Evolutionary conservation across 2,797 vertebrate species (phyloP).

Genomic region (Holocentrus rufus): DNA sequence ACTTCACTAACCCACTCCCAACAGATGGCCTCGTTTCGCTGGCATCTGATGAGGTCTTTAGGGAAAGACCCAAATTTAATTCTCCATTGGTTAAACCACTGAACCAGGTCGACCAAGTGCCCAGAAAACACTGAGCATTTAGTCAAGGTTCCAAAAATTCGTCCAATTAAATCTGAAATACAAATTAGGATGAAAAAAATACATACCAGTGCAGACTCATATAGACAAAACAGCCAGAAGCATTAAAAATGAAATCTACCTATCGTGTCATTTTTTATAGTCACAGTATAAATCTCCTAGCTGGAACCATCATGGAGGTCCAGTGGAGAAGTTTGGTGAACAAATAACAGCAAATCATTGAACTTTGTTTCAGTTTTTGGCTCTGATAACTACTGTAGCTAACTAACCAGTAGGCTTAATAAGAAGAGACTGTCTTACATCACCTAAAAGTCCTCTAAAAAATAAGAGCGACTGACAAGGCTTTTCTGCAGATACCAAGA

Average conservation of each 20-base stretch:
- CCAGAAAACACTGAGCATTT: constrained; percentile 57
- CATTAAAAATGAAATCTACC: no score
- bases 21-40: constrained; percentile 68
- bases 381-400: no score
- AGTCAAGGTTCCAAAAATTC: constrained; percentile 53
- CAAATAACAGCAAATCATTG: no score
- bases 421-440: no score
- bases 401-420: no score
- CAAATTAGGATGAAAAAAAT: constrained; percentile 32
- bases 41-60: constrained; percentile 60
- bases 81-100: constrained; percentile 68
- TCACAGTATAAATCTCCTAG: neutral
- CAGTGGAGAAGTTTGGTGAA: no score
- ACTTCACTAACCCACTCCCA: constrained; percentile 45
- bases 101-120: constrained; percentile 64
- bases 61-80: constrained; percentile 66
- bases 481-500: no score
- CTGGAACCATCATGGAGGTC: no score
- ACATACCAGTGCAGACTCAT: constrained; percentile 3
- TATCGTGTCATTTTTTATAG: no score
- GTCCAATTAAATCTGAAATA: constrained; percentile 49
- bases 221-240: constrained; percentile 11
- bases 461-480: no score
- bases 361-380: no score
- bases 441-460: no score